A percentile compares a stretch with the other conserved stretches of the same genome.
phyloP scores from a whole-genome alignment of 2,888 invertebrate genomes.

The Blastobasis adustella region DNA sequence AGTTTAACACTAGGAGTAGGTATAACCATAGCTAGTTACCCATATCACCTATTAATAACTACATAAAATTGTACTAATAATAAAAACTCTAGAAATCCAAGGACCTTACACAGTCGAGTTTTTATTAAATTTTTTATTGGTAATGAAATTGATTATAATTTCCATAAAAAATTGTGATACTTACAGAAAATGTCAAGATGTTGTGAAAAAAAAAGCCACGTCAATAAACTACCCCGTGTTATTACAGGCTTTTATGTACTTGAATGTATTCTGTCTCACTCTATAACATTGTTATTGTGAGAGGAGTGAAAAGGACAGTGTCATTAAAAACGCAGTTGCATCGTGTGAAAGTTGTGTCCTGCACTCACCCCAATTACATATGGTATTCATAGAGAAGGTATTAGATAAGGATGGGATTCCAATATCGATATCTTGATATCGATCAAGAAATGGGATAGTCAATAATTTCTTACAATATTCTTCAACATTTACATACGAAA shows the following conservation, averaged over 20 bases:
- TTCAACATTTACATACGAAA: too few relatives aligned
- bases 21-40: too few relatives aligned
- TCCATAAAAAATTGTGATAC: not conserved
- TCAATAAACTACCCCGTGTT: constrained; percentile 7
- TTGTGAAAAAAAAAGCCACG: not conserved
- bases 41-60: too few relatives aligned
- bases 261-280: constrained; percentile 12
- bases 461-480: too few relatives aligned
- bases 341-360: constrained; percentile 63
- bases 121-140: too few relatives aligned
- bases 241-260: constrained; percentile 21
- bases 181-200: not conserved
- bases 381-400: constrained; percentile 52
- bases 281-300: not conserved
- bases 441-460: constrained; percentile 10
- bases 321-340: constrained; percentile 27
- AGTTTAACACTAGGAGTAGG: too few relatives aligned
- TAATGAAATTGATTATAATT: too few relatives aligned
- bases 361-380: constrained; percentile 55
- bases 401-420: constrained; percentile 32
- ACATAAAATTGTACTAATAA: too few relatives aligned
- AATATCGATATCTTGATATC: constrained; percentile 36
- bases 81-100: too few relatives aligned
- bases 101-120: too few relatives aligned
- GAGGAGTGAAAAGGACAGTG: not conserved